Evolutionary conservation across 2,797 vertebrate species (phyloP), one percentile per base, ranked within the genome.

Genomic region (Helarctos malayanus): DNA sequence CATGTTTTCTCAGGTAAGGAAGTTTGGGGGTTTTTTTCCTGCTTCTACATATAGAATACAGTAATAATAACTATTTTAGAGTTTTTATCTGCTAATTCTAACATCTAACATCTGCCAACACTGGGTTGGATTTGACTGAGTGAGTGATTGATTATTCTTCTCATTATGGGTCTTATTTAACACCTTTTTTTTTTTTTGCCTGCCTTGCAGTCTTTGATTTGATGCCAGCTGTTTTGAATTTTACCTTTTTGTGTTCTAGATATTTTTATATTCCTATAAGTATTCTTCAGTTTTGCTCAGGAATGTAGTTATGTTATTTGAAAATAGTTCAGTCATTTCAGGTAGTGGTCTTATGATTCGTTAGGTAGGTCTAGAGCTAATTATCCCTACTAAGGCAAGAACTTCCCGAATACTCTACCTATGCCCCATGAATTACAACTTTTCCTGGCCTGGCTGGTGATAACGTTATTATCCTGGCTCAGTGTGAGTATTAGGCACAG

Each of bases 261-360:
- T 45, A 57, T 57, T 75, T 87, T 89, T 89, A 25, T 80, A 49
- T 86, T 80, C 71, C 32, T 85, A 11, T 68, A 69, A 61, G 3
- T 79, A 57, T 79, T 91, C 23, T 59, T 76, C 78, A 61, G 10
- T 56, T 93, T 93, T 95, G 38, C 68, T 87, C 27, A 32, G 69
- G 21, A 7, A 91, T 57, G n/a, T 52, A 56, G 38, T 76, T 94
- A 63, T 25, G 38, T 78, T 86, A 56, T 93, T 78, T 78, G 32
- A 63, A 92, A 92, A 41, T 3, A 73, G 16, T 68, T 86, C 10
- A 57, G 27, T 57, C 13, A 73, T 78, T 90, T 91, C 38, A 88
- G 49, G 3, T 57, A 87, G 93, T 71, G 16, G 25, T 95, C 95
- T 95, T 79, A 59, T 83, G 38, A 86, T 59, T 79, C 83, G 21